These are phyloP conservation scores for Papilio elwesi DNA, from an alignment of 2,888 invertebrate genomes.

Conservation along the genomic window DNA sequence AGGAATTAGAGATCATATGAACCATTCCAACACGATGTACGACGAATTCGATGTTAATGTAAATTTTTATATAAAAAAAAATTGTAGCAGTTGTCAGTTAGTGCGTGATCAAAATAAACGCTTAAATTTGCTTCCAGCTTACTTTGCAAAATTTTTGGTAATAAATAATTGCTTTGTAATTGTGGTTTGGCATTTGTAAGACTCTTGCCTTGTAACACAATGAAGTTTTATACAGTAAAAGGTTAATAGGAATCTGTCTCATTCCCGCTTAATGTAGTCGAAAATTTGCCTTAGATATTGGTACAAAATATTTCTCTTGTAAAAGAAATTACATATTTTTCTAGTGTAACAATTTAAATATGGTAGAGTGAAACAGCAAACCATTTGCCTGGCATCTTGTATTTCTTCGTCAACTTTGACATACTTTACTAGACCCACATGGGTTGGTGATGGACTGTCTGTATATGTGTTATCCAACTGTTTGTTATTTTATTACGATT, in stretches of 20 bases:
- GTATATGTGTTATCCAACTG: conserved; percentile 67
- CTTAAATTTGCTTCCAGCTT: neutral
- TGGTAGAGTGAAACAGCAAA: neutral
- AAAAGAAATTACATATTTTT: conserved; percentile 2
- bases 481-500: conserved; percentile 62
- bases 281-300: neutral
- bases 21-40: conserved; percentile 25
- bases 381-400: neutral
- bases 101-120: neutral
- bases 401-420: neutral
- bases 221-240: neutral
- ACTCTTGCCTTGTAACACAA: no score
- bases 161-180: no score
- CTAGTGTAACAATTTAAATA: neutral
- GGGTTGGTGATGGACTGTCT: conserved; percentile 70
- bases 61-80: conserved; percentile 11
- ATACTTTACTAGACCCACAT: conserved; percentile 18
- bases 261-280: neutral
- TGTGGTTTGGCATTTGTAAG: no score
- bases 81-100: neutral
- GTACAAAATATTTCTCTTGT: neutral
- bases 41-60: neutral
- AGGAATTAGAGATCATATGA: neutral
- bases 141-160: neutral
- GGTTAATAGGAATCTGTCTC: neutral